These are phyloP conservation scores for Rutpela maculata DNA, from an alignment of 2,888 invertebrate species.

Conservation along the genomic window DNA sequence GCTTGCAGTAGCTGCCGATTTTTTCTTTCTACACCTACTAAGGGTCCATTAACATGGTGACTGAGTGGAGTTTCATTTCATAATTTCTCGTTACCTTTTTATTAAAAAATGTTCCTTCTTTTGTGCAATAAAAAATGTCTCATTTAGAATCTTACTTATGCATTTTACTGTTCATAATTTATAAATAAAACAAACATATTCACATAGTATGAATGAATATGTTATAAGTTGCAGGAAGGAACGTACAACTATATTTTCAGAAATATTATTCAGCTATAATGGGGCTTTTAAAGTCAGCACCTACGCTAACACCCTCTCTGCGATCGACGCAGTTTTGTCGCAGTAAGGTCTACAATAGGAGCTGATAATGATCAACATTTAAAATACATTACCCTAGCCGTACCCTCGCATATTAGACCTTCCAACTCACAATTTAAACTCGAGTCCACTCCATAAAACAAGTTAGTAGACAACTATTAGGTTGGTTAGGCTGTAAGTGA, in stretches of 20 bases:
- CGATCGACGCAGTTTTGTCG: constrained; percentile 27
- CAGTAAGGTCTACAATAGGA: constrained; percentile 27
- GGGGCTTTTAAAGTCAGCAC: constrained; percentile 5
- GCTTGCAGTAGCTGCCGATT: too few relatives aligned
- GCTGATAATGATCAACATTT: constrained; percentile 33
- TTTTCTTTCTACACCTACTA: too few relatives aligned
- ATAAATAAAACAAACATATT: too few relatives aligned
- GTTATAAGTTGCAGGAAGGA: too few relatives aligned
- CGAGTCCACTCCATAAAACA: constrained; percentile 20
- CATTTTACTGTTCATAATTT: too few relatives aligned
- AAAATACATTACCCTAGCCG: constrained; percentile 28
- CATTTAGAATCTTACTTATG: too few relatives aligned
- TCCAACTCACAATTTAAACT: constrained; percentile 3
- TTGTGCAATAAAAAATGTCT: too few relatives aligned
- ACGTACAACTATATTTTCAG: background rate
- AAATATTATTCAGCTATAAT: background rate
- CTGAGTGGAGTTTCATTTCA: too few relatives aligned
- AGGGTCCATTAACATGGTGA: too few relatives aligned
- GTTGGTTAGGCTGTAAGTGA: background rate
- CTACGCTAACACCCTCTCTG: constrained; percentile 12
- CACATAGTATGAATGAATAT: too few relatives aligned
- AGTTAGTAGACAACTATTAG: background rate
- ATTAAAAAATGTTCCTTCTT: too few relatives aligned
- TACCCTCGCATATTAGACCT: constrained; percentile 18
- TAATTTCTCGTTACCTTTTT: too few relatives aligned